Evolutionary conservation across 2,888 invertebrate species (phyloP).

Genomic region (Crossocerus cetratus): DNA sequence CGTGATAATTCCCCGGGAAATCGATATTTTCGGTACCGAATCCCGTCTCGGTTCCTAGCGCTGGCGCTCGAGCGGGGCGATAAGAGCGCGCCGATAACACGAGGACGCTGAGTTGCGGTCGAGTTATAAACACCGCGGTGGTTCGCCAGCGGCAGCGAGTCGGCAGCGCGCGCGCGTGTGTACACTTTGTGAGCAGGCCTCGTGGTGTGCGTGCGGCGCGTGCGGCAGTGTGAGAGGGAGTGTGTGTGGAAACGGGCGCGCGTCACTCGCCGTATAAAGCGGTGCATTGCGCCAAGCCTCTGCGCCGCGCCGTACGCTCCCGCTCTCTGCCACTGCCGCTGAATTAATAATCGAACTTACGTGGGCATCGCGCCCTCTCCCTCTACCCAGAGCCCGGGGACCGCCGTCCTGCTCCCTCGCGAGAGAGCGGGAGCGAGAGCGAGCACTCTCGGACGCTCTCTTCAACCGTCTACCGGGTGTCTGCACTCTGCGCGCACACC

Average conservation of each 20-base stretch:
- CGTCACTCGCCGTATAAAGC: slow-evolving; percentile 42
- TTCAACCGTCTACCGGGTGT: slow-evolving; percentile 49
- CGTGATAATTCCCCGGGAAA: too few species aligned
- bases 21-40: too few species aligned
- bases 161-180: slow-evolving; percentile 2
- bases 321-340: slow-evolving; percentile 23
- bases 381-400: too few species aligned
- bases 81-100: slow-evolving; percentile 51
- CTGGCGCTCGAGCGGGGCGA: too few species aligned
- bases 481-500: too few species aligned
- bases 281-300: slow-evolving; percentile 48
- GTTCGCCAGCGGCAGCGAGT: not conserved
- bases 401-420: too few species aligned
- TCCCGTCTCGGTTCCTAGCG: too few species aligned
- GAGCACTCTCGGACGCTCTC: not conserved
- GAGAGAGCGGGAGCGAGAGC: too few species aligned
- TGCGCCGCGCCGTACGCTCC: slow-evolving; percentile 26
- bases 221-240: not conserved
- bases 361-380: slow-evolving; percentile 21
- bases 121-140: slow-evolving; percentile 35
- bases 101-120: slow-evolving; percentile 40
- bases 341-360: slow-evolving; percentile 58
- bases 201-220: not conserved
- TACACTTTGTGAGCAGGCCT: too few species aligned
- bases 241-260: slow-evolving; percentile 9